phyloP scores from a whole-genome alignment of 64 coral and sea anemone species.

The Montipora efflorescens region DNA sequence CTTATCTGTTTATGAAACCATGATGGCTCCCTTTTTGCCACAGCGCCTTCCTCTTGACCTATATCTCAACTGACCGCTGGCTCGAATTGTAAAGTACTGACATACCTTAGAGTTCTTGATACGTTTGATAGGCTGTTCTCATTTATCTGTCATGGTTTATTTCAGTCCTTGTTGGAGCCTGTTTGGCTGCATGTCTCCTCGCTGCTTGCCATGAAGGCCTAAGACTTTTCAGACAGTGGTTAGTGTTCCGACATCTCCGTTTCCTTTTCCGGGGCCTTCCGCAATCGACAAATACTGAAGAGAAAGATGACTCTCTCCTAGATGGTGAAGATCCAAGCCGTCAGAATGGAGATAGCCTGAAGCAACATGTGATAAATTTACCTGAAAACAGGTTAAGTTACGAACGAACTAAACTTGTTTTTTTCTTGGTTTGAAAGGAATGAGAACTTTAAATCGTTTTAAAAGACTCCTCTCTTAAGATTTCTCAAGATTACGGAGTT shows the following conservation, averaged over 20 bases:
- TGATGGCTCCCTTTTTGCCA: too few species aligned
- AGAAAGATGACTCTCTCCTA: background rate
- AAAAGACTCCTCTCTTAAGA: too few species aligned
- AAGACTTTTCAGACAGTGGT: conserved; percentile 37
- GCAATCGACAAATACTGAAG: background rate
- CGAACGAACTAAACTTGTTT: too few species aligned
- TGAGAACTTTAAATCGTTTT: too few species aligned
- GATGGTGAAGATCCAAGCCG: background rate
- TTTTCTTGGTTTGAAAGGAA: too few species aligned
- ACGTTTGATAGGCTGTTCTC: background rate
- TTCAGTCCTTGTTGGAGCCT: conserved; percentile 27
- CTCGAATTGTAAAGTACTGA: too few species aligned
- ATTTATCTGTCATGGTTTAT: background rate
- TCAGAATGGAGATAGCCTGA: background rate
- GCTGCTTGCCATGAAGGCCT: conserved; percentile 21
- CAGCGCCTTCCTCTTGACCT: too few species aligned
- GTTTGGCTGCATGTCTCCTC: background rate
- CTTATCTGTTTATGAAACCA: too few species aligned
- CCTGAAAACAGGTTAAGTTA: background rate
- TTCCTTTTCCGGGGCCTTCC: background rate
- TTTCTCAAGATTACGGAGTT: too few species aligned
- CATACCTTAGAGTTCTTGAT: too few species aligned
- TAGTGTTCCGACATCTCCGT: background rate
- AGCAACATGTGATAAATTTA: background rate
- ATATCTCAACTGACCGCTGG: too few species aligned